These are phyloP conservation scores for Eupithecia centaureata DNA, from an alignment of 2,888 invertebrate species.

Conservation along the genomic window DNA sequence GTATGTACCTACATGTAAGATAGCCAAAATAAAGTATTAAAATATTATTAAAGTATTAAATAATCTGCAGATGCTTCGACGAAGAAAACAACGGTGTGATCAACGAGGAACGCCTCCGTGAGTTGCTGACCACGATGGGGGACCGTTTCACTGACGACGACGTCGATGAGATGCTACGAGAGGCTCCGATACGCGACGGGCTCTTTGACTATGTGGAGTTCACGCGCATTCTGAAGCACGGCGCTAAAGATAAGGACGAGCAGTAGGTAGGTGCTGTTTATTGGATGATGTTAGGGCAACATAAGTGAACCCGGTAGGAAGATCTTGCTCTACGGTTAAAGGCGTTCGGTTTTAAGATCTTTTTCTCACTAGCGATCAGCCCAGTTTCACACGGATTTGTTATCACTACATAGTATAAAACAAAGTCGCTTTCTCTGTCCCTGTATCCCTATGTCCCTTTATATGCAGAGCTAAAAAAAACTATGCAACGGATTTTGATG, in stretches of 20 bases:
- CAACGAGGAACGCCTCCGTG: slow-evolving; percentile 96
- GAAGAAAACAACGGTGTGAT: slow-evolving; percentile 97
- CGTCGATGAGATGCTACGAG: slow-evolving; percentile 99
- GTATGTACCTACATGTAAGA: no score
- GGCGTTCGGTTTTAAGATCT: no score
- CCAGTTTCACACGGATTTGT: no score
- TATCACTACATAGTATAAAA: no score
- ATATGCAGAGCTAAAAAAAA: no score
- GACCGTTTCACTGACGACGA: slow-evolving; percentile 98
- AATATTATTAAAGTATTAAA: no score
- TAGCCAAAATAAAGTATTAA: no score
- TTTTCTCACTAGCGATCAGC: no score
- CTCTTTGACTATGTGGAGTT: slow-evolving; percentile 99
- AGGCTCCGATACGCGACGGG: slow-evolving; percentile 97
- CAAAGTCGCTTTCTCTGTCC: no score
- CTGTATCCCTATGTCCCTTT: no score
- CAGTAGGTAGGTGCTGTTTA: slow-evolving; percentile 83
- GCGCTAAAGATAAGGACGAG: slow-evolving; percentile 99
- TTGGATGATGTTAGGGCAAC: slow-evolving; percentile 3
- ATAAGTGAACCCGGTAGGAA: not conserved
- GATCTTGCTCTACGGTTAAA: no score
- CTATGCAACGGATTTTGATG: no score
- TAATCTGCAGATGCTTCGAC: slow-evolving; percentile 92
- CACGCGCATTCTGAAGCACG: slow-evolving; percentile 99
- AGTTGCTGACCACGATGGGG: slow-evolving; percentile 98